Percentiles rank a stretch among this genome's conserved stretches.
Conservation (phyloP, 2,113 vertebrate genomes). For the Trichomycterus rosablanca region DNA sequence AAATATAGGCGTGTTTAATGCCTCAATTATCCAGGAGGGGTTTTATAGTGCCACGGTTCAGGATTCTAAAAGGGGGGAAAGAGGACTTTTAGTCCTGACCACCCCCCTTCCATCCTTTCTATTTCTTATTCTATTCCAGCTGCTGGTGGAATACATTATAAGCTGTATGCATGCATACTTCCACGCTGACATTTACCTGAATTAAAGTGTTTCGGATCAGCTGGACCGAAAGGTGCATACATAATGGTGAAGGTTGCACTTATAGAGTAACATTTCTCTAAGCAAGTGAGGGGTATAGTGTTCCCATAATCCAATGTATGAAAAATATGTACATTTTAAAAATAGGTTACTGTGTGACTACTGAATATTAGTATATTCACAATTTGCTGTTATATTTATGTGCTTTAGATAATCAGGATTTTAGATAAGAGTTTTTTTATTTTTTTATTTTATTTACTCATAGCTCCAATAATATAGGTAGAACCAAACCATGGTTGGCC, state of each 20-base stretch:
- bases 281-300: conserved; percentile 22
- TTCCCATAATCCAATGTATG: conserved; percentile 27
- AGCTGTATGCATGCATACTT: conserved; percentile 34
- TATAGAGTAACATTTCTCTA: conserved; percentile 31
- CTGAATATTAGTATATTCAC: too few species aligned
- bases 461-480: too few species aligned
- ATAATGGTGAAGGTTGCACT: conserved; percentile 31
- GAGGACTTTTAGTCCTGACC: conserved; percentile 4
- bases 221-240: conserved; percentile 32
- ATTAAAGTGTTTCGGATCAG: conserved; percentile 39
- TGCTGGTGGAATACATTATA: conserved; percentile 31
- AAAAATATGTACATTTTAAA: too few species aligned
- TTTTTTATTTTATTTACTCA: too few species aligned
- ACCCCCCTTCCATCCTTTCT: conserved; percentile 3
- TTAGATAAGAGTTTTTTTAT: too few species aligned
- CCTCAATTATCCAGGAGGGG: conserved; percentile 84
- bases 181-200: conserved; percentile 36
- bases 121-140: conserved; percentile 14
- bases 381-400: too few species aligned
- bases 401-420: too few species aligned
- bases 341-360: too few species aligned
- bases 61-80: conserved; percentile 64
- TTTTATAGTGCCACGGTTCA: conserved; percentile 80
- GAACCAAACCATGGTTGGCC: too few species aligned
- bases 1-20: conserved; percentile 86